Conservation (phyloP, 1,140 invertebrate species). For the Microplitis mediator region DNA sequence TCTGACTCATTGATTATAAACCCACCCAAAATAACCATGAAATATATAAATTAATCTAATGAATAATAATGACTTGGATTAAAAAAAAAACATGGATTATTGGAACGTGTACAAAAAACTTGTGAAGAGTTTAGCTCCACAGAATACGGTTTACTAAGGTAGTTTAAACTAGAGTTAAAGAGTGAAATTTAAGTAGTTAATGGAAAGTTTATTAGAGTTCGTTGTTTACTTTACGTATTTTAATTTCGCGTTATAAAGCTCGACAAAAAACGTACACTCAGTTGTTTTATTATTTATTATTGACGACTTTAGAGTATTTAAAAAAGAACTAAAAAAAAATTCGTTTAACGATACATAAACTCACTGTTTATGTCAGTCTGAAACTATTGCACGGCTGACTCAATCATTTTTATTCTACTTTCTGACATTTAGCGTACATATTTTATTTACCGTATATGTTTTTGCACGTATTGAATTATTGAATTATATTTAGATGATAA, state of each 20-base stretch:
- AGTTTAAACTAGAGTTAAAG: slow-evolving; percentile 1
- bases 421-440: too few relatives aligned
- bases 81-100: neutral
- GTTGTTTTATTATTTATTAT: neutral
- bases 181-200: slow-evolving; percentile 2
- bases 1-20: neutral
- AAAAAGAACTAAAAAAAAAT: neutral
- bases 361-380: neutral
- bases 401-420: neutral
- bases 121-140: slow-evolving; percentile 12
- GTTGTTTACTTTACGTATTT: slow-evolving; percentile 2
- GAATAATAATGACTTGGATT: neutral
- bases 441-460: too few relatives aligned
- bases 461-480: too few relatives aligned
- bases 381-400: neutral
- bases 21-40: neutral
- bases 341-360: neutral
- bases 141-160: slow-evolving; percentile 18
- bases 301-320: neutral
- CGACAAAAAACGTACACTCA: too few relatives aligned
- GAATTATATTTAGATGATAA: too few relatives aligned
- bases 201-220: neutral
- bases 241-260: neutral
- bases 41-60: neutral
- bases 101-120: neutral